Conservation (phyloP, 2,113 vertebrate species). For the Bos javanicus region DNA sequence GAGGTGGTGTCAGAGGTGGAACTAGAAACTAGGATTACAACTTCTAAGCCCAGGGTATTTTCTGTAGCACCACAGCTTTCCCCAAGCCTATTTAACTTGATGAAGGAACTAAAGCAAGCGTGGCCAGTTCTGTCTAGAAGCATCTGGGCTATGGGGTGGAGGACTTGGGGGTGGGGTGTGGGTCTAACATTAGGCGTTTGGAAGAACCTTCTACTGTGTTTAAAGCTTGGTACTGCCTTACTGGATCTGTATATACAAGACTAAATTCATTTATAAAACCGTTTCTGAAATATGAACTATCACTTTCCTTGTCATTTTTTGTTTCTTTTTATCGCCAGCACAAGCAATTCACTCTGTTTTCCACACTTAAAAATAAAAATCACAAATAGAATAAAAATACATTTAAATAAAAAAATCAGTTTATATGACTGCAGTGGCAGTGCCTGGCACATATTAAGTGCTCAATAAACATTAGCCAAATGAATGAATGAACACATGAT, state of each 20-base stretch:
- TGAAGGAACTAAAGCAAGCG: background rate
- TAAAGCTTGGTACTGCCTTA: background rate
- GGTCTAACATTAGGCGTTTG: background rate
- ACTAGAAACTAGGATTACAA: slow-evolving; percentile 16
- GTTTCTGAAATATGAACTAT: slow-evolving; percentile 1
- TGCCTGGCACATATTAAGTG: slow-evolving; percentile 64
- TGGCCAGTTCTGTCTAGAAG: slow-evolving; percentile 15
- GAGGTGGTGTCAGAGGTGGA: background rate
- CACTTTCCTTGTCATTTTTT: slow-evolving; percentile 27
- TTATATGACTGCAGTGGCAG: slow-evolving; percentile 45
- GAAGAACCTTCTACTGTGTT: background rate
- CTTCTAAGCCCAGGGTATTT: slow-evolving; percentile 8
- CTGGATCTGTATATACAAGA: background rate
- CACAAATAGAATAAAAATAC: background rate
- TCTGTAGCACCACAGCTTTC: background rate
- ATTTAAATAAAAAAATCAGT: background rate
- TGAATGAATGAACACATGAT: background rate
- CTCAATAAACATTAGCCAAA: slow-evolving; percentile 58
- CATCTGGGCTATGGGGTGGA: background rate
- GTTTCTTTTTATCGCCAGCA: background rate
- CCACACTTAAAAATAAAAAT: slow-evolving; percentile 16
- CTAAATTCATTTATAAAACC: slow-evolving; percentile 13
- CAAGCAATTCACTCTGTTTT: background rate
- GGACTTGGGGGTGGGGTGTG: background rate
- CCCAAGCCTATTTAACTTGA: background rate